Conservation (phyloP, 2,113 vertebrate genomes). For the Phoxinus phoxinus region DNA sequence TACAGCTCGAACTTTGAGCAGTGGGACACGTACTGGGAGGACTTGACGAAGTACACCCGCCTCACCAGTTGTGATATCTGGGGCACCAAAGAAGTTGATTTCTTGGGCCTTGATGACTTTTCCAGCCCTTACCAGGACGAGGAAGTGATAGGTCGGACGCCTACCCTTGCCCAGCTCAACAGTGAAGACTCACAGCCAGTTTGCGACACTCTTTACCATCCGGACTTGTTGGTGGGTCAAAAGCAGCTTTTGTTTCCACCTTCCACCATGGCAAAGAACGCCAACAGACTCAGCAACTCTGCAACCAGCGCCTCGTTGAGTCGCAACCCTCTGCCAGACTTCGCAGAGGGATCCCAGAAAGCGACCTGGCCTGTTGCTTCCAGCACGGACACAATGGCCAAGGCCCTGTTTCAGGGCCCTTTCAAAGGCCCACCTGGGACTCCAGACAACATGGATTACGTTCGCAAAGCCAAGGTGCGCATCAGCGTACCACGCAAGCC, state of each 20-base stretch:
- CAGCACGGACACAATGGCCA: constrained; percentile 90
- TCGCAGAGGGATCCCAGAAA: constrained; percentile 86
- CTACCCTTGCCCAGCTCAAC: constrained; percentile 96
- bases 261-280: constrained; percentile 83
- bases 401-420: constrained; percentile 79
- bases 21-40: constrained; percentile 99
- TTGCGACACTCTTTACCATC: constrained; percentile 90
- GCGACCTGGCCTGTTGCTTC: constrained; percentile 87
- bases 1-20: constrained; percentile 92
- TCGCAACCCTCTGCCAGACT: constrained; percentile 81
- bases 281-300: constrained; percentile 66
- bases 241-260: constrained; percentile 74
- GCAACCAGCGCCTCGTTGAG: constrained; percentile 74
- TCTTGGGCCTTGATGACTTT: constrained; percentile 95
- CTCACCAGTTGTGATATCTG: constrained; percentile 98
- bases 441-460: constrained; percentile 88
- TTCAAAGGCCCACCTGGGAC: constrained; percentile 74
- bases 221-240: constrained; percentile 82
- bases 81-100: constrained; percentile 99
- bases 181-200: constrained; percentile 97
- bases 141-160: constrained; percentile 95
- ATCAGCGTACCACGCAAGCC: constrained; percentile 78
- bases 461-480: constrained; percentile 95
- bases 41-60: constrained; percentile 96
- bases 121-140: constrained; percentile 98